A percentile compares a stretch with the other conserved stretches of the same genome.
These are phyloP conservation scores for Athripsodes cinereus DNA, from an alignment of 2,888 invertebrate genomes.

Conservation along the genomic window DNA sequence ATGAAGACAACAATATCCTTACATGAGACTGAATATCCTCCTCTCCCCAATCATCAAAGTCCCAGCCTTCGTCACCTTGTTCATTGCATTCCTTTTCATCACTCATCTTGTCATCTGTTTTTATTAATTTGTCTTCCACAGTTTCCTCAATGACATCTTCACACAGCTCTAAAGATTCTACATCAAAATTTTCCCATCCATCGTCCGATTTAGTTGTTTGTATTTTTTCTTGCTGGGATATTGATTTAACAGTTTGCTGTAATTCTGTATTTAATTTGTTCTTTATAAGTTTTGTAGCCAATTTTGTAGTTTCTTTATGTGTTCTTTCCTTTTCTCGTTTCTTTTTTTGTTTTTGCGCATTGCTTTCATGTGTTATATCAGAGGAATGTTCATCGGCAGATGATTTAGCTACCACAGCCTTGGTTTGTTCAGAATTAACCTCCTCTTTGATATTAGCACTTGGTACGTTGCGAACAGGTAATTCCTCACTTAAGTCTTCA, in stretches of 20 bases:
- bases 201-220: constrained; percentile 30
- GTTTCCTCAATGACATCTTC: constrained; percentile 3
- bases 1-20: too few relatives aligned
- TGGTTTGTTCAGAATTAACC: constrained; percentile 4
- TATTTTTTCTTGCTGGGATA: neutral
- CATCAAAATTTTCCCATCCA: constrained; percentile 50
- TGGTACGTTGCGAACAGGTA: neutral
- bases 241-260: neutral
- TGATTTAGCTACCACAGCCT: constrained; percentile 14
- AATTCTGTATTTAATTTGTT: neutral
- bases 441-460: neutral
- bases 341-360: neutral
- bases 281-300: constrained; percentile 21
- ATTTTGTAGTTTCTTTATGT: constrained; percentile 19
- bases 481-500: constrained; percentile 40
- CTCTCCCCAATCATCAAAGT: constrained; percentile 47
- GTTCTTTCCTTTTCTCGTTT: constrained; percentile 18
- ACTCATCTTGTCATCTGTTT: neutral
- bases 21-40: constrained; percentile 7
- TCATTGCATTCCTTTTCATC: neutral
- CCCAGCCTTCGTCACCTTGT: constrained; percentile 43
- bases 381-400: neutral
- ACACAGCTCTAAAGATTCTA: constrained; percentile 33
- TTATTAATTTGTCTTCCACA: neutral
- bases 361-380: neutral